phyloP scores from a whole-genome alignment of 2,888 invertebrate species.

The Laspeyria flexula region DNA sequence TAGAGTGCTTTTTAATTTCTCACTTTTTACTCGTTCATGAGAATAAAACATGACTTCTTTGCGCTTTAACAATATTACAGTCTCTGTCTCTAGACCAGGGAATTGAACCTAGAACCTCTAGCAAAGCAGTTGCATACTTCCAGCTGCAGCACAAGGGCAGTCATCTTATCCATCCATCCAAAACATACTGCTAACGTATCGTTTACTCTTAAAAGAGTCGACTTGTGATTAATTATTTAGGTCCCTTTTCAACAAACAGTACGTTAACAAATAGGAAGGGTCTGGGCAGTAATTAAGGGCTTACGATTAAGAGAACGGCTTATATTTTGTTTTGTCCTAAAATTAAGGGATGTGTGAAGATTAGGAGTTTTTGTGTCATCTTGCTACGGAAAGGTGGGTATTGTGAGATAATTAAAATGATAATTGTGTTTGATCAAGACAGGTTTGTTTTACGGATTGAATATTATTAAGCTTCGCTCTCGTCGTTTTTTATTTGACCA shows the following conservation, averaged over 20 bases:
- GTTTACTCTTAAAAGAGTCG: not conserved
- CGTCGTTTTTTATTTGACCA: too few relatives aligned
- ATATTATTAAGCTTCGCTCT: too few relatives aligned
- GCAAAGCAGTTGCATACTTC: too few relatives aligned
- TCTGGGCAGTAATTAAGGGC: conserved; percentile 25
- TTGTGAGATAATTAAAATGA: not conserved
- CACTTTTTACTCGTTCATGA: conserved; percentile 14
- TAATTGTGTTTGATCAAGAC: too few relatives aligned
- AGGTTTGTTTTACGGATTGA: too few relatives aligned
- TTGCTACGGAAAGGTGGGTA: not conserved
- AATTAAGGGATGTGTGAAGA: conserved; percentile 7
- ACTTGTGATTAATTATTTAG: conserved; percentile 34
- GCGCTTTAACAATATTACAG: not conserved
- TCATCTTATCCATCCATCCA: too few relatives aligned
- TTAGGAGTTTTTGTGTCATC: not conserved
- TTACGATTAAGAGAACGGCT: conserved; percentile 10
- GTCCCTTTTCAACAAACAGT: conserved; percentile 39
- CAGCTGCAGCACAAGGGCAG: too few relatives aligned
- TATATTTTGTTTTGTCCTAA: conserved; percentile 14
- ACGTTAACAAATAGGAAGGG: conserved; percentile 23
- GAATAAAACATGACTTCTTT: conserved; percentile 22
- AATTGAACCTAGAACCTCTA: too few relatives aligned
- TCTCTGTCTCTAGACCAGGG: too few relatives aligned
- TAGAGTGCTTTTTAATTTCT: conserved; percentile 33
- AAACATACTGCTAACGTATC: not conserved